Evolutionary conservation across 2,888 invertebrate genomes (phyloP), one percentile per base, ranked within the genome.

Genomic region (Biston betularia): DNA sequence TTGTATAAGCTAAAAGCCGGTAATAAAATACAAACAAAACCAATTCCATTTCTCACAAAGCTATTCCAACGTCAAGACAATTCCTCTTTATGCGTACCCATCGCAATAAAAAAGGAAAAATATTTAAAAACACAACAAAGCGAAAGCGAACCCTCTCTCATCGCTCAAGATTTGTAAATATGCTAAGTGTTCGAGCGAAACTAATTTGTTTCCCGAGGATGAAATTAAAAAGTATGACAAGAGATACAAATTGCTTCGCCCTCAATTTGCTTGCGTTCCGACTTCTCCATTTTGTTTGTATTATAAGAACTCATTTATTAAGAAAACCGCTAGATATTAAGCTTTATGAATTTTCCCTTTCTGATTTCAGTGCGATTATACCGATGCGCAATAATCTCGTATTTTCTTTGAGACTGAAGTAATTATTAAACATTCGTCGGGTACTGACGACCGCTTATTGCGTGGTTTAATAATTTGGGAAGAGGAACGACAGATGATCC

Each of bases 181-280:
- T 86, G 84, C 83, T 87, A 87, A 88, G 86, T 85, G 85, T 85
- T 86, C 82, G 75, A 83, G 84, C 82, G 82, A 83, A 86, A 86
- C 84, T 87, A 87, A 89, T 88, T 87, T 89, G 87, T 88, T 86
- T 86, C 85, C 83, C 80, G 78, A 69, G 80, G 82, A 85, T 88
- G 81, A 89, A 90, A 90, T 91, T 91, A 90, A 90, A 90, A 88
- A 91, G 86, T 88, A 89, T 89, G 89, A 90, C 88, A 87, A 88
- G 84, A 87, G 84, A 87, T 89, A 89, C 86, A 91, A 88, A 91
- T 90, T 89, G 87, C 85, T 85, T 83, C 79, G 80, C 83, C 87
- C 87, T 87, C 89, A 87, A 89, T 89, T 89, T 85, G 82, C 83
- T 80, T 78, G 83, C 83, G 83, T 87, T 81, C 81, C 80, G 83